These are phyloP conservation scores for Ceriagrion tenellum DNA, from an alignment of 2,888 invertebrate genomes.

Conservation along the genomic window DNA sequence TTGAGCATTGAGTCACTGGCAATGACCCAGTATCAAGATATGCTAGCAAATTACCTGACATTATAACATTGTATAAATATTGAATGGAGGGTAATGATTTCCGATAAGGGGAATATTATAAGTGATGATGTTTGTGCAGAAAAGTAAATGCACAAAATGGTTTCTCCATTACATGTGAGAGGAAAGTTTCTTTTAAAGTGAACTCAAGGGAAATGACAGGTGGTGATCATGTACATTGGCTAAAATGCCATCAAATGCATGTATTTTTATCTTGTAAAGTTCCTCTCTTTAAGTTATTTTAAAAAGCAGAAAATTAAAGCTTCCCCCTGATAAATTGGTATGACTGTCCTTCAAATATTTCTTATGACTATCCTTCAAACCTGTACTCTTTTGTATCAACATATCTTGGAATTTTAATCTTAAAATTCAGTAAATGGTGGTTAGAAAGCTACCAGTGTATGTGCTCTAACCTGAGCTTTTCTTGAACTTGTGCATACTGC, in stretches of 20 bases:
- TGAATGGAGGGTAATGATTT: constrained; percentile 58
- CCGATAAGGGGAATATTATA: constrained; percentile 53
- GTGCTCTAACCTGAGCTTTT: constrained; percentile 55
- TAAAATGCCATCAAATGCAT: constrained; percentile 45
- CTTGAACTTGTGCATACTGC: constrained; percentile 3
- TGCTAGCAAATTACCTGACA: constrained; percentile 63
- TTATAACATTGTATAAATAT: constrained; percentile 63
- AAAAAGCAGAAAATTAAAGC: constrained; percentile 64
- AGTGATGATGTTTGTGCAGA: constrained; percentile 56
- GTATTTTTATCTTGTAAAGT: constrained; percentile 67
- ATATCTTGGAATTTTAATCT: constrained; percentile 54
- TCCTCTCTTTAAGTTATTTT: constrained; percentile 65
- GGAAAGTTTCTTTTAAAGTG: constrained; percentile 45
- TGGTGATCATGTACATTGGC: constrained; percentile 42
- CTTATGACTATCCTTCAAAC: constrained; percentile 53
- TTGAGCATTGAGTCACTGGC: constrained; percentile 63
- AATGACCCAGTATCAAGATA: constrained; percentile 64
- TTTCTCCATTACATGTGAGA: constrained; percentile 53
- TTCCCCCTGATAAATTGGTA: constrained; percentile 64
- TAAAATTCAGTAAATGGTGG: constrained; percentile 9
- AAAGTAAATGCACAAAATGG: constrained; percentile 47
- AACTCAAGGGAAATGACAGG: constrained; percentile 42
- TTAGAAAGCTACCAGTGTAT: constrained; percentile 25
- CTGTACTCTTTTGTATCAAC: constrained; percentile 42
- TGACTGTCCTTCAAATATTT: constrained; percentile 62